phyloP scores from a whole-genome alignment of 92 coral and sea anemone genomes.

The Siderastrea siderea region DNA sequence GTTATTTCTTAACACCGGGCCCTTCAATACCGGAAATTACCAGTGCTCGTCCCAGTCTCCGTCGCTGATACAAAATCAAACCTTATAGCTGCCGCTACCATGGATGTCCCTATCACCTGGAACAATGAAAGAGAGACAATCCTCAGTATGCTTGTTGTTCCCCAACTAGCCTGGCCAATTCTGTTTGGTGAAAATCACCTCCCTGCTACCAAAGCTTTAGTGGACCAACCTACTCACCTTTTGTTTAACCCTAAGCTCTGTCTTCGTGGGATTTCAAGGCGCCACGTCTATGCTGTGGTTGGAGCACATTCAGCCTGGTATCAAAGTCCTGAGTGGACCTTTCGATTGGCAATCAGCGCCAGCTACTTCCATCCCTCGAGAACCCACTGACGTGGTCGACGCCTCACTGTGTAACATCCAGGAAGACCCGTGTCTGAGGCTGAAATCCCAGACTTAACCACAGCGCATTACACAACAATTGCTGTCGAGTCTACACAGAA shows the following conservation, averaged over 20 bases:
- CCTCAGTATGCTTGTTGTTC: conserved; percentile 26
- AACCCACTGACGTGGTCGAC: background rate
- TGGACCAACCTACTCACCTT: conserved; percentile 41
- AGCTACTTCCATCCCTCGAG: background rate
- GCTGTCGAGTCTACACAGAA: conserved; percentile 46
- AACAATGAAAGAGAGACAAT: conserved; percentile 26
- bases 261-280: conserved; percentile 44
- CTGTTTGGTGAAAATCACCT: conserved; percentile 25
- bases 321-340: conserved; percentile 69
- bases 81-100: conserved; percentile 30
- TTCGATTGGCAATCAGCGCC: conserved; percentile 41
- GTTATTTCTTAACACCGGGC: conserved; percentile 3
- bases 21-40: conserved; percentile 15
- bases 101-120: conserved; percentile 55
- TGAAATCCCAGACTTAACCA: conserved; percentile 44
- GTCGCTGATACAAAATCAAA: conserved; percentile 47
- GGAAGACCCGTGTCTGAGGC: background rate
- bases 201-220: conserved; percentile 23
- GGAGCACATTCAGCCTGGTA: conserved; percentile 60
- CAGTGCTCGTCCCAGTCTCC: conserved; percentile 35
- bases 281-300: conserved; percentile 31
- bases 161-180: conserved; percentile 25
- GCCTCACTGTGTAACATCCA: background rate
- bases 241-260: conserved; percentile 48
- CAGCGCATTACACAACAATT: conserved; percentile 39